A percentile compares a stretch with the other conserved stretches of the same genome.
These are phyloP conservation scores for Cryptocephalus moraei DNA, from an alignment of 2,888 invertebrate genomes.

Conservation along the genomic window DNA sequence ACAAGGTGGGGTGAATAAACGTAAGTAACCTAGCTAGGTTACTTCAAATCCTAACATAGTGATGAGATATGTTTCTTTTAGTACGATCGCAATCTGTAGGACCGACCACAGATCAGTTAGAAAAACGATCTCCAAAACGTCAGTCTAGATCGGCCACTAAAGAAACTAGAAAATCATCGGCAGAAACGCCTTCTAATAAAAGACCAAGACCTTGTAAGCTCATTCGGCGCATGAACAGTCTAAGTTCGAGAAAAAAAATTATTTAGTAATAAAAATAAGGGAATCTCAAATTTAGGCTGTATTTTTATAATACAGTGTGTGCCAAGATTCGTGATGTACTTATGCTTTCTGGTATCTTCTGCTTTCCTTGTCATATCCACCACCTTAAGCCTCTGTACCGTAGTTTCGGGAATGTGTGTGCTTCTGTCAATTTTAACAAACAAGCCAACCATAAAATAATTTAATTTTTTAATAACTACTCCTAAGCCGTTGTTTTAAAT, in stretches of 20 bases:
- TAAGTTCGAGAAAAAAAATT: too few species aligned
- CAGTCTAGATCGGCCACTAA: slow-evolving; percentile 58
- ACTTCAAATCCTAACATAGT: background rate
- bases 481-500: too few species aligned
- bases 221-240: background rate
- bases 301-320: slow-evolving; percentile 25
- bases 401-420: slow-evolving; percentile 23
- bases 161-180: slow-evolving; percentile 54
- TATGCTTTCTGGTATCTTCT: too few species aligned
- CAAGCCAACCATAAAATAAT: too few species aligned
- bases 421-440: background rate
- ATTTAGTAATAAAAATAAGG: too few species aligned
- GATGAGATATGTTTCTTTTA: slow-evolving; percentile 18
- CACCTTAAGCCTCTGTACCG: slow-evolving; percentile 16
- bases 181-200: slow-evolving; percentile 46
- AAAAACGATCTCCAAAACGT: slow-evolving; percentile 69
- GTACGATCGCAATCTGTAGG: slow-evolving; percentile 64
- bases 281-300: background rate
- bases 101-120: slow-evolving; percentile 40
- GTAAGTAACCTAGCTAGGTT: slow-evolving; percentile 22
- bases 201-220: slow-evolving; percentile 64
- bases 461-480: too few species aligned
- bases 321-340: slow-evolving; percentile 39
- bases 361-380: slow-evolving; percentile 3
- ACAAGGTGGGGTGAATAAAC: slow-evolving; percentile 45